Percentiles rank a stretch among this genome's conserved stretches.
Conservation (phyloP, 1,140 invertebrate genomes). For the Drosophila punjabiensis region DNA sequence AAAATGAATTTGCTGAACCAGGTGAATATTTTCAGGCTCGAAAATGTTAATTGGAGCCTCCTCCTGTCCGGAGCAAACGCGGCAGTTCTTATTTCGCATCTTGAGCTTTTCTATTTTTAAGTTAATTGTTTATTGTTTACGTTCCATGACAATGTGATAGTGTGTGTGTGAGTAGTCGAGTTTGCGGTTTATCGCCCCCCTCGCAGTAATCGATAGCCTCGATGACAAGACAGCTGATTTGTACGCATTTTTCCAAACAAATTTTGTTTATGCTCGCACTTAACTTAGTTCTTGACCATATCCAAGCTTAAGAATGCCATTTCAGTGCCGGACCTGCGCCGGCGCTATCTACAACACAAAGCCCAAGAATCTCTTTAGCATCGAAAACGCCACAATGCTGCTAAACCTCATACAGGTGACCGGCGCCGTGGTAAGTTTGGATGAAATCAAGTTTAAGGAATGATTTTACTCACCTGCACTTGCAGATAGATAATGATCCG, state of each 20-base stretch:
- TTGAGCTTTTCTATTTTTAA: constrained; percentile 2
- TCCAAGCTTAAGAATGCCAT: constrained; percentile 36
- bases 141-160: background rate
- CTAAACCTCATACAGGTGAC: constrained; percentile 39
- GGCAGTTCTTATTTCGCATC: constrained; percentile 15
- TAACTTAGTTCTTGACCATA: background rate
- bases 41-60: constrained; percentile 36
- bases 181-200: background rate
- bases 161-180: no score
- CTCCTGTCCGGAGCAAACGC: constrained; percentile 28
- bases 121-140: constrained; percentile 28
- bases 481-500: constrained; percentile 34
- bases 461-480: background rate
- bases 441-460: background rate
- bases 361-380: constrained; percentile 58
- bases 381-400: constrained; percentile 40
- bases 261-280: constrained; percentile 14
- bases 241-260: constrained; percentile 3
- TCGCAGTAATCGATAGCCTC: constrained; percentile 2
- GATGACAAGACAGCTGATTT: constrained; percentile 15
- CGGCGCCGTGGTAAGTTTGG: constrained; percentile 41
- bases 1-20: constrained; percentile 39
- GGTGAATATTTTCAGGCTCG: constrained; percentile 17
- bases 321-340: constrained; percentile 57
- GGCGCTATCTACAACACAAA: constrained; percentile 62